A percentile compares a stretch with the other conserved stretches of the same genome.
Evolutionary conservation across 2,888 invertebrate species (phyloP).

Genomic region (Drymonia ruficornis): DNA sequence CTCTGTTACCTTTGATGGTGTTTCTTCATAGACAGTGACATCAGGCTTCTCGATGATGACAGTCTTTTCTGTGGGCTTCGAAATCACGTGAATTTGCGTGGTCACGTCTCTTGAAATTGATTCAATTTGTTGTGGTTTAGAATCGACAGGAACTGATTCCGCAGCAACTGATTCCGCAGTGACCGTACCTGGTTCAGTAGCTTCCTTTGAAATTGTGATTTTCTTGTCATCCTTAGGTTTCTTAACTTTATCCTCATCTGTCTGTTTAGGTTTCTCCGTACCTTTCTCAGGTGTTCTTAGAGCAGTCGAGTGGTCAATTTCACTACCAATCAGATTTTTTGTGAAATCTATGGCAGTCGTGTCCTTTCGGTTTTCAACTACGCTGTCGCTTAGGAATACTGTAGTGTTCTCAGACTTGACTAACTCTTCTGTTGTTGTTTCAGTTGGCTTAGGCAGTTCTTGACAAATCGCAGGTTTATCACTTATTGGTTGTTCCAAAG

Average conservation of each 20-base stretch:
- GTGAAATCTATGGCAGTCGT: slow-evolving; percentile 3
- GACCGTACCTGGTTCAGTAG: not conserved
- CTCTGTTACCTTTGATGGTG: not conserved
- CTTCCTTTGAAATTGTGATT: not conserved
- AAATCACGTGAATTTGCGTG: not conserved
- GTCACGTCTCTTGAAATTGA: not conserved
- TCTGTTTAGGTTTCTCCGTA: not conserved
- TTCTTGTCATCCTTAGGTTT: not conserved
- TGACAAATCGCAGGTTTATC: not conserved
- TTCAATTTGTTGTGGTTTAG: not conserved
- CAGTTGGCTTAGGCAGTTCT: not conserved
- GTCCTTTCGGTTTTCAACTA: not conserved
- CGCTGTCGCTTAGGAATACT: not conserved
- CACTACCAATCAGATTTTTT: slow-evolving; percentile 2
- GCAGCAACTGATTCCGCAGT: not conserved
- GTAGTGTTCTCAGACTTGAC: slow-evolving; percentile 3
- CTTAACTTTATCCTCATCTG: not conserved
- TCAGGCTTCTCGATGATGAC: not conserved
- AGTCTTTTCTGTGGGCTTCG: not conserved
- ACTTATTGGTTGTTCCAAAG: not conserved
- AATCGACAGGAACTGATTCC: not conserved
- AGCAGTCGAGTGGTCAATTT: not conserved
- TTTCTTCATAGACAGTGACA: slow-evolving; percentile 1
- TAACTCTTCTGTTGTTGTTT: slow-evolving; percentile 6
- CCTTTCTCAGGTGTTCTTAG: not conserved